Conservation (phyloP, 2,113 vertebrate species). For the Cricetomys ansorgei region DNA sequence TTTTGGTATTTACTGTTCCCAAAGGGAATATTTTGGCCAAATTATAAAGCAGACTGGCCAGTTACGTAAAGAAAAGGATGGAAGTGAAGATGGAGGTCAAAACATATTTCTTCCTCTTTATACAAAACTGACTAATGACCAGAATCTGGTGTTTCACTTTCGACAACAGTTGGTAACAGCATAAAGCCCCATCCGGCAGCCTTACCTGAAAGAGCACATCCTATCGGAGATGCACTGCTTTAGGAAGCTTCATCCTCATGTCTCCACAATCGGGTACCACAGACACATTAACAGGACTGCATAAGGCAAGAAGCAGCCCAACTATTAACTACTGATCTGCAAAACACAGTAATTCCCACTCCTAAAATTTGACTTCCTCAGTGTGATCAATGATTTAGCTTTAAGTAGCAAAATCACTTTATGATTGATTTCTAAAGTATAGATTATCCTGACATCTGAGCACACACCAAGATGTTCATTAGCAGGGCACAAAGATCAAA, state of each 20-base stretch:
- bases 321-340: not conserved
- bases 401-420: not conserved
- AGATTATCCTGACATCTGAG: not conserved
- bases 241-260: not conserved
- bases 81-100: constrained; percentile 18
- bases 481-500: not conserved
- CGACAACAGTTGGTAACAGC: constrained; percentile 19
- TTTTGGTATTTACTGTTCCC: not conserved
- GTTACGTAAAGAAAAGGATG: constrained; percentile 4
- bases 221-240: not conserved
- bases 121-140: constrained; percentile 60
- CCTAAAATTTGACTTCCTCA: not conserved
- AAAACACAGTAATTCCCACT: constrained; percentile 56
- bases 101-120: not conserved
- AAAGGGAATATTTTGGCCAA: constrained; percentile 28
- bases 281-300: not conserved
- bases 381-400: not conserved
- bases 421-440: not conserved
- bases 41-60: not conserved
- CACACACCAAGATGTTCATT: not conserved
- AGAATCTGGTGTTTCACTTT: constrained; percentile 54
- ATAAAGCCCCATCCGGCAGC: not conserved
- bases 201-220: constrained; percentile 28
- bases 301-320: not conserved
- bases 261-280: not conserved